Conservation (phyloP, 1,140 invertebrate species). For the Branchinecta lindahli region DNA sequence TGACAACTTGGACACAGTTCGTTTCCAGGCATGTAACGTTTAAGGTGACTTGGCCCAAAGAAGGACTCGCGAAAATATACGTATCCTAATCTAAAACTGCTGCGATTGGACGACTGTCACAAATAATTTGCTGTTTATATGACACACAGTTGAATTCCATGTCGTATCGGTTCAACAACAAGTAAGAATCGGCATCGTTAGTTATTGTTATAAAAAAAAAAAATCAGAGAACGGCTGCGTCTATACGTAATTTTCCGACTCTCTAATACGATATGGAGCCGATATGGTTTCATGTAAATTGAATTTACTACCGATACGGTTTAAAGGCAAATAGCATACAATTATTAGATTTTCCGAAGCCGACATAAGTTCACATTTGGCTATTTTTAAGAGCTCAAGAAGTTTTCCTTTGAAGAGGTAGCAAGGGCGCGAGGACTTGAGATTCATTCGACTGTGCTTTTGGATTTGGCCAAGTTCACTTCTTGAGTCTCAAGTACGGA, state of each 20-base stretch:
- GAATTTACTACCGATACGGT: neutral
- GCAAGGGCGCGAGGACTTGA: conserved; percentile 2
- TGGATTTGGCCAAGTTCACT: too few relatives aligned
- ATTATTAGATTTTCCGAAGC: conserved; percentile 1
- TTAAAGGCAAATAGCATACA: conserved; percentile 1
- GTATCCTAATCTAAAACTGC: too few relatives aligned
- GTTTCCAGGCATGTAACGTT: neutral
- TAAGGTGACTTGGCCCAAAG: neutral
- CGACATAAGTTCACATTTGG: neutral
- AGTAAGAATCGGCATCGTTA: neutral
- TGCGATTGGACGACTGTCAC: neutral
- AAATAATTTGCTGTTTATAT: conserved; percentile 2
- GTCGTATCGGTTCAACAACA: conserved; percentile 4
- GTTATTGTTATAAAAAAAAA: too few relatives aligned
- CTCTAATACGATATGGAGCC: neutral
- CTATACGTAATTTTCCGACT: neutral
- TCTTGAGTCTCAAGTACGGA: too few relatives aligned
- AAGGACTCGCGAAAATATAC: too few relatives aligned
- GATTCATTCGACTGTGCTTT: too few relatives aligned
- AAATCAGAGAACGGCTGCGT: neutral
- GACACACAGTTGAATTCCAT: conserved; percentile 1
- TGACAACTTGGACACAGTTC: too few relatives aligned
- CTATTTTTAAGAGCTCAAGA: neutral
- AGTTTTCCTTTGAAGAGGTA: neutral
- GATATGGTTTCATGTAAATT: conserved; percentile 2